Conservation (phyloP, 1,140 invertebrate genomes). For the Lasaia peninsularis region DNA sequence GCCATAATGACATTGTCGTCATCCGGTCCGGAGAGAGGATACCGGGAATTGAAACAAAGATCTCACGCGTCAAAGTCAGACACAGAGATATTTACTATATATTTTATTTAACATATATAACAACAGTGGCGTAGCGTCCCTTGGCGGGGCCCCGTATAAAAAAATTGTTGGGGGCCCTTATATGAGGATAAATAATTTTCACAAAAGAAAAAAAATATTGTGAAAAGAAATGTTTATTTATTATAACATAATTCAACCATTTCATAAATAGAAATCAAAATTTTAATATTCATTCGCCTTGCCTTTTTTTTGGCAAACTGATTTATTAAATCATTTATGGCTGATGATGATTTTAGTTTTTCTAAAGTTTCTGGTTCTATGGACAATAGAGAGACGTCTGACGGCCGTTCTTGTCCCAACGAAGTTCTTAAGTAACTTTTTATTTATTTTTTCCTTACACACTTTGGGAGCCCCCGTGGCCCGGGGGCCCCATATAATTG, state of each 20-base stretch:
- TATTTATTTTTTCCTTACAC: no score
- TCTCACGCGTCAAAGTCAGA: no score
- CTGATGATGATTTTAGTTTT: slow-evolving; percentile 35
- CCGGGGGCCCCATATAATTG: no score
- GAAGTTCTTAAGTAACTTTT: slow-evolving; percentile 39
- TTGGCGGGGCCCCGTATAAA: not conserved
- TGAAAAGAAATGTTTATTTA: slow-evolving; percentile 25
- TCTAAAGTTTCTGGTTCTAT: slow-evolving; percentile 33
- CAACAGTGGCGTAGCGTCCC: not conserved
- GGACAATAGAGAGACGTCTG: slow-evolving; percentile 24
- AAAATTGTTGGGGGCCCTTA: not conserved
- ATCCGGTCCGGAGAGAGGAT: no score
- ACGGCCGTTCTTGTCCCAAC: slow-evolving; percentile 23
- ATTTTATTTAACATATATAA: no score
- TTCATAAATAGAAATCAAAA: slow-evolving; percentile 24
- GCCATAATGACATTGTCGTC: no score
- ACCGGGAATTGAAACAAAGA: no score
- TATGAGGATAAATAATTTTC: slow-evolving; percentile 17
- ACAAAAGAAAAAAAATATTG: slow-evolving; percentile 19
- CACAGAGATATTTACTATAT: no score
- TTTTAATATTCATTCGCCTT: slow-evolving; percentile 25
- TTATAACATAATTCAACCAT: slow-evolving; percentile 18
- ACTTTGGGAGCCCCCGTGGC: no score
- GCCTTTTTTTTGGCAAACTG: slow-evolving; percentile 17
- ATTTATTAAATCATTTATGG: slow-evolving; percentile 32